Base-by-base conservation (phyloP, 35 echinoderm and acorn worm genomes). In the Patiria miniata region DNA sequence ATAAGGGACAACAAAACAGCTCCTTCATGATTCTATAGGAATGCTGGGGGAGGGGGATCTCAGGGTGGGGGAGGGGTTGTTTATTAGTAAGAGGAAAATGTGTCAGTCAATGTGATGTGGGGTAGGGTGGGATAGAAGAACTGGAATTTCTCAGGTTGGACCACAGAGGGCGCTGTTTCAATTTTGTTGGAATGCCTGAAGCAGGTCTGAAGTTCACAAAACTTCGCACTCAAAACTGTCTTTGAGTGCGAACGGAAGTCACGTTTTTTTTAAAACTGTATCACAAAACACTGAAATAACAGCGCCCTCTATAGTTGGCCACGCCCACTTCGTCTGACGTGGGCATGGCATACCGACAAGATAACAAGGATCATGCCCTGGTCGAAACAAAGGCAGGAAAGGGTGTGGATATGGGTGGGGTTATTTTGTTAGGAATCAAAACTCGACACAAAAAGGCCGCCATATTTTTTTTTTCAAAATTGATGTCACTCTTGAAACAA, bases 11-110 rank as follows among this genome's bases (percentile, higher is more conserved):
- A n/a, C n/a, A n/a, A n/a, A n/a, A n/a, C 4, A 47, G 42, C 42
- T 47, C 12, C 42, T 47, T 47, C 42, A 47, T 12, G 42, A 12
- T 12, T 47, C 42, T 47, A 6, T 47, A 47, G 4, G 42, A 12
- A 47, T 47, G 42, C 42, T 6, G 4, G 42, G 42, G 42, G 42
- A 47, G 42, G 12, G 12, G 42, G 42, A 6, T 12, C 4, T 47
- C 4, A 47, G 42, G 42, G 42, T 12, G 42, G 42, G 42, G 42
- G 12, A 12, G 42, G 42, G 42, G 42, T 47, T 12, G 12, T 47
- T 12, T 47, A 73, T 73, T 73, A 23, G 21, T 73, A 73, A 34
- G 23, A 73, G 65, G 65, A 34, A 73, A 73, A 73, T 73, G 65
- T 32, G 65, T 73, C 34, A 73, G 30, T 73, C 34, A 73, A n/a